These are phyloP conservation scores for Druon quercuslanigerum DNA, from an alignment of 1,140 invertebrate genomes.

Conservation along the genomic window DNA sequence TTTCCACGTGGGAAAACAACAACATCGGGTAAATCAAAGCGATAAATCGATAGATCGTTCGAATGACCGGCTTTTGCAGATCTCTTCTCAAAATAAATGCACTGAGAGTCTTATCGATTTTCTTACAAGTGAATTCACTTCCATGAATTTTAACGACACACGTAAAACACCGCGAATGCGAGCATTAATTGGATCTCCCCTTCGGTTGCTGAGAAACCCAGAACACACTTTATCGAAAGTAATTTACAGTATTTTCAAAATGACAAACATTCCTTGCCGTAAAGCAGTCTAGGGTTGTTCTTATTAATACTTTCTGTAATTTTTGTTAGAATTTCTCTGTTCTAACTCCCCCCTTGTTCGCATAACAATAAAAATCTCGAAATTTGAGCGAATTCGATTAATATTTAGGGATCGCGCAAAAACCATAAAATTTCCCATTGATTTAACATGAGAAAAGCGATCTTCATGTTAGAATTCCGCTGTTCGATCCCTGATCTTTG, in stretches of 20 bases:
- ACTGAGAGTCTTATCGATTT: slow-evolving; percentile 22
- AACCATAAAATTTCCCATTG: too few relatives aligned
- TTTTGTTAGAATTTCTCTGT: too few relatives aligned
- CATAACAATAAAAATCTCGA: too few relatives aligned
- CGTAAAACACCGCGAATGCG: neutral
- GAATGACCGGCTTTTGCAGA: neutral
- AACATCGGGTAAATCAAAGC: slow-evolving; percentile 15
- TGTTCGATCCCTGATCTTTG: too few relatives aligned
- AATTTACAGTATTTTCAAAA: neutral
- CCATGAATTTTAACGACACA: slow-evolving; percentile 10
- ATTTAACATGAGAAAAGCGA: too few relatives aligned
- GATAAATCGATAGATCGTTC: slow-evolving; percentile 14
- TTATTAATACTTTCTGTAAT: too few relatives aligned
- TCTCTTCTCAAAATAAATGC: neutral
- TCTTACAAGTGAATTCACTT: slow-evolving; percentile 10
- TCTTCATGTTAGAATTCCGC: too few relatives aligned
- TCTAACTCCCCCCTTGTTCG: too few relatives aligned
- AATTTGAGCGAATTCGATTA: too few relatives aligned
- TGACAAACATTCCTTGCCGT: neutral
- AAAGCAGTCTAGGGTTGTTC: neutral
- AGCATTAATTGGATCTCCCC: slow-evolving; percentile 3
- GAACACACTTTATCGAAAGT: slow-evolving; percentile 5
- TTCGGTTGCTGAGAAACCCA: neutral
- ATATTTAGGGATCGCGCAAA: too few relatives aligned
- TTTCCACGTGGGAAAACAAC: too few relatives aligned